Evolutionary conservation across 2,888 invertebrate genomes (phyloP), one percentile per base, ranked within the genome.

Genomic region (Acholoe squamosa): DNA sequence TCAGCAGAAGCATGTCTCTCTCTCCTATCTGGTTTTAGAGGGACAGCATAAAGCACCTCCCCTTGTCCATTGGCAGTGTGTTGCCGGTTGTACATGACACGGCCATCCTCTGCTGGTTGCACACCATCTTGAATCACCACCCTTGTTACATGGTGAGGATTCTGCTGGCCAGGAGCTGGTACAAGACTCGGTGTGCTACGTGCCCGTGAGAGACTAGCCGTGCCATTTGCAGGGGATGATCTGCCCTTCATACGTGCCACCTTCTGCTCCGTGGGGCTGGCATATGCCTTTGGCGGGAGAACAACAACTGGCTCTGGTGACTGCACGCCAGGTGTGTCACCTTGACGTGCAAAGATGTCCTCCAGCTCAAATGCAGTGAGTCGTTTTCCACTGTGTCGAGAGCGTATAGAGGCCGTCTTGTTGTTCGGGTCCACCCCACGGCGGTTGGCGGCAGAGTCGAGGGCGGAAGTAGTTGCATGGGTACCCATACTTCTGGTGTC

Each of bases 401-500:
- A 97, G 93, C 98, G 97, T 93, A 99, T 98, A 91, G 98, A 98
- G 10, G 99, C 99, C 61, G 98, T 98, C 94, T 98, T 91, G 90
- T 89, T 91, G 86, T 77, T 67, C 34, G 34, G 89, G 61, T 89
- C 84, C 34, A 90, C 90, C 22, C 90, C 90, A 28, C 90, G 43
- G 25, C 51, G 56, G 28, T n/a, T 31, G 31, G 90, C 84, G 19
- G 71, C 71, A n/a, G 84, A n/a, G 67, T 90, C 67, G 28, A 90
- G 86, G 61, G 61, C 67, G 14, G 71, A 77, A 43, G 71, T 77
- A 22, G 56, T 54, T 0, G 51, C 25, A 22, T 43, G 34, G 16
- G n/a, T n/a, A 0, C 86, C 86, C 52, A 86, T 31, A 31, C 34
- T 51, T 19, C 71, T 76, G 1, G 52, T n/a, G 52, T 89, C 77